Evolutionary conservation across 2,797 vertebrate genomes (phyloP).

Genomic region (Enteromius argenteus): DNA sequence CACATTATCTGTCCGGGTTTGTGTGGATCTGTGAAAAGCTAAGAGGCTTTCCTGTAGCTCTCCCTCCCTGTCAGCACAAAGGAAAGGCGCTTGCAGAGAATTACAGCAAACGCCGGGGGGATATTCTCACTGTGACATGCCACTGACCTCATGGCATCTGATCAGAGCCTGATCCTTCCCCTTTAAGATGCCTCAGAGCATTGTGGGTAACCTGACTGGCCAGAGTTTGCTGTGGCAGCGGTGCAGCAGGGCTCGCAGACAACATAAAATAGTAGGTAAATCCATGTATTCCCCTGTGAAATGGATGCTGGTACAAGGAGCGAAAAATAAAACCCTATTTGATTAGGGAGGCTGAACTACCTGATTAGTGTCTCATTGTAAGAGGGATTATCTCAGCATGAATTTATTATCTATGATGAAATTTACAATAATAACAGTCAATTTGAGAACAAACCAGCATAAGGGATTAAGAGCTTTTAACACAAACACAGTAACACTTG

Average conservation of each 20-base stretch:
- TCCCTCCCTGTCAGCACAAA: slow-evolving; percentile 14
- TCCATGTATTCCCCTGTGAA: slow-evolving; percentile 26
- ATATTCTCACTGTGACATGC: slow-evolving; percentile 20
- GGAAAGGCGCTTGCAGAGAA: slow-evolving; percentile 27
- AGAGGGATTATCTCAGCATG: slow-evolving; percentile 31
- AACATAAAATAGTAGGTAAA: slow-evolving; percentile 22
- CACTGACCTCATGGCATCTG: slow-evolving; percentile 33
- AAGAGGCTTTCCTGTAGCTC: slow-evolving; percentile 45
- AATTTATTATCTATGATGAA: slow-evolving; percentile 48
- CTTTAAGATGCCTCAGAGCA: slow-evolving; percentile 25
- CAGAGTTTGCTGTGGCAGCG: background rate
- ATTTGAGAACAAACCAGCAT: slow-evolving; percentile 39
- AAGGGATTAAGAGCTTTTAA: slow-evolving; percentile 47
- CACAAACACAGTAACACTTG: slow-evolving; percentile 24
- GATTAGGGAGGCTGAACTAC: slow-evolving; percentile 45
- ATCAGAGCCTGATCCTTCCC: slow-evolving; percentile 18
- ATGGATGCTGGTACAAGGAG: slow-evolving; percentile 1
- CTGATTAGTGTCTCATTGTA: slow-evolving; percentile 42
- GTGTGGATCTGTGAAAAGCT: slow-evolving; percentile 51
- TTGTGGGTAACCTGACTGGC: slow-evolving; percentile 4
- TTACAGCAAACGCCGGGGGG: slow-evolving; percentile 28
- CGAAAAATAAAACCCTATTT: slow-evolving; percentile 39
- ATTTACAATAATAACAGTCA: slow-evolving; percentile 49
- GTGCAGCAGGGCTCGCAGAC: background rate
- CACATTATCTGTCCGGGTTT: slow-evolving; percentile 54